Percentiles rank a stretch among this genome's conserved stretches.
Conservation (phyloP, 2,113 vertebrate genomes). For the Eulemur rufifrons region DNA sequence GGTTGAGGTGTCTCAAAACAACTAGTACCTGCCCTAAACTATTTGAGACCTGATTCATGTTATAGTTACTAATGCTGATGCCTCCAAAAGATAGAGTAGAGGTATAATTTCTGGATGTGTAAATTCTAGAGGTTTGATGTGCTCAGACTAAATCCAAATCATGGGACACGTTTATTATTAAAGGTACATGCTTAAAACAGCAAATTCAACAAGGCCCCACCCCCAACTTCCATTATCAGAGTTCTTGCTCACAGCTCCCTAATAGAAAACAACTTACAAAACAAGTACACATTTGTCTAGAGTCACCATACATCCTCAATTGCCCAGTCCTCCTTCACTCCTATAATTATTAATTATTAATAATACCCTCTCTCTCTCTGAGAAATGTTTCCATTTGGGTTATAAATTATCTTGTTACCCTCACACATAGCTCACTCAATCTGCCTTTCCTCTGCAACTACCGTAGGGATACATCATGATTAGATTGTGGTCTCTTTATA, state of each 20-base stretch:
- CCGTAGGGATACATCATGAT: not conserved
- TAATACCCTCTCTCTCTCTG: not conserved
- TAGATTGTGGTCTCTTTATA: not conserved
- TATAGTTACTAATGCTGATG: not conserved
- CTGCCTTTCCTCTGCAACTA: not conserved
- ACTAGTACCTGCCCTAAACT: constrained; percentile 59
- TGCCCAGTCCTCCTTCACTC: not conserved
- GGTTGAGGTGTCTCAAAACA: constrained; percentile 51
- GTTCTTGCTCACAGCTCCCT: not conserved
- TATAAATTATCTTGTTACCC: not conserved
- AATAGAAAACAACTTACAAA: not conserved
- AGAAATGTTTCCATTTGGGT: not conserved
- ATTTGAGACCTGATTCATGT: constrained; percentile 27
- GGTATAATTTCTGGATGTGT: not conserved
- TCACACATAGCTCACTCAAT: not conserved
- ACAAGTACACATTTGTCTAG: not conserved
- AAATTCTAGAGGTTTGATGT: not conserved
- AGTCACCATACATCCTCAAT: not conserved
- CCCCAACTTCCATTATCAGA: not conserved
- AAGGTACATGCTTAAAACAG: not conserved
- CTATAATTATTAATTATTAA: constrained; percentile 1
- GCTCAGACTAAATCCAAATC: not conserved
- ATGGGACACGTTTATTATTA: constrained; percentile 2
- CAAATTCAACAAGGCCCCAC: not conserved
- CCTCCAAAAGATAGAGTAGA: not conserved